These are phyloP conservation scores for Archocentrus centrarchus DNA, from an alignment of 2,113 vertebrate genomes.

Conservation along the genomic window DNA sequence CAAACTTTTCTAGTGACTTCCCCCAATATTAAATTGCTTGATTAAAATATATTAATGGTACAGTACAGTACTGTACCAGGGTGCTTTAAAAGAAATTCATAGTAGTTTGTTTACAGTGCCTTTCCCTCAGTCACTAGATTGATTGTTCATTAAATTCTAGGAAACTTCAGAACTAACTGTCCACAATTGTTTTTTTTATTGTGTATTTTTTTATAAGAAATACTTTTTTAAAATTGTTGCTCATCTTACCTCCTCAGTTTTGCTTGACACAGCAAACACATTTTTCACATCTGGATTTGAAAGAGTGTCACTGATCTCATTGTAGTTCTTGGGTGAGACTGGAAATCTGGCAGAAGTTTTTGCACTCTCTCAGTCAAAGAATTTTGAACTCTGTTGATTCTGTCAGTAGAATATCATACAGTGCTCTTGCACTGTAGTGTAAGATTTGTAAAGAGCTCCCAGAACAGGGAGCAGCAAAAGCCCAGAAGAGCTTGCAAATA, in stretches of 20 bases:
- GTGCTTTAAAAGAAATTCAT: neutral
- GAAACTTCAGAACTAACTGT: neutral
- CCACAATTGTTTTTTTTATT: neutral
- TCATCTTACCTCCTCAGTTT: neutral
- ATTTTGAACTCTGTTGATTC: slow-evolving; percentile 7
- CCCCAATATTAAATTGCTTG: neutral
- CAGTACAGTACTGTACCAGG: neutral
- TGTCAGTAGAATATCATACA: slow-evolving; percentile 11
- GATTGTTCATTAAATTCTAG: no score
- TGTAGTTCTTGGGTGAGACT: neutral
- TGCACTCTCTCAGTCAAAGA: slow-evolving; percentile 1
- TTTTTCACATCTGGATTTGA: neutral
- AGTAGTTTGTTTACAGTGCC: no score
- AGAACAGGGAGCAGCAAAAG: neutral
- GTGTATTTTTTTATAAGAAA: neutral
- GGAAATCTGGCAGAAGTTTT: slow-evolving; percentile 22
- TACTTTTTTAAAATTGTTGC: neutral
- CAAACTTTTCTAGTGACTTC: no score
- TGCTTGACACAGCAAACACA: neutral
- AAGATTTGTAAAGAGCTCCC: slow-evolving; percentile 18
- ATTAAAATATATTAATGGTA: neutral
- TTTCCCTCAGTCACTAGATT: no score
- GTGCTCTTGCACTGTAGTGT: neutral
- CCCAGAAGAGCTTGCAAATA: neutral
- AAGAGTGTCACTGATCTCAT: slow-evolving; percentile 14